phyloP scores from a whole-genome alignment of 2,113 vertebrate species.

The Etheostoma cragini region DNA sequence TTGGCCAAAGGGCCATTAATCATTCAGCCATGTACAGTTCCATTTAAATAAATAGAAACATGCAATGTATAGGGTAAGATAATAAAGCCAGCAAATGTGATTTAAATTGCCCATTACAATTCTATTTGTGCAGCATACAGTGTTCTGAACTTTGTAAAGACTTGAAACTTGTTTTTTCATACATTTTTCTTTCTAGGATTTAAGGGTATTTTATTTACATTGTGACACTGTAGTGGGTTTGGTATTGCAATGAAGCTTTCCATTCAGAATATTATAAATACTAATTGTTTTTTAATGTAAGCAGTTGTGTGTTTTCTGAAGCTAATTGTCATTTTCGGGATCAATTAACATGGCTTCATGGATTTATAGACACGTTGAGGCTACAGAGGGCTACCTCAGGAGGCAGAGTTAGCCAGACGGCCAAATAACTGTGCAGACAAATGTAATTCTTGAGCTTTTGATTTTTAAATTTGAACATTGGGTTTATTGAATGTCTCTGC shows the following conservation, averaged over 20 bases:
- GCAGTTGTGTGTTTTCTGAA: slow-evolving; percentile 42
- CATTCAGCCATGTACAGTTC: slow-evolving; percentile 73
- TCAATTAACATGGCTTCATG: slow-evolving; percentile 61
- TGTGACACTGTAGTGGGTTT: slow-evolving; percentile 75
- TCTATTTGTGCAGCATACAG: slow-evolving; percentile 70
- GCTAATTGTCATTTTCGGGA: slow-evolving; percentile 59
- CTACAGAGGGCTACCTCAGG: slow-evolving; percentile 72
- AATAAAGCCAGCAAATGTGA: slow-evolving; percentile 75
- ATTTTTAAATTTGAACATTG: slow-evolving; percentile 40
- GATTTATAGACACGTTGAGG: slow-evolving; percentile 41
- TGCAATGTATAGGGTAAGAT: slow-evolving; percentile 67
- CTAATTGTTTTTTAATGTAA: slow-evolving; percentile 39
- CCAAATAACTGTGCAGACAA: slow-evolving; percentile 60
- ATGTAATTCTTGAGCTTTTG: slow-evolving; percentile 36
- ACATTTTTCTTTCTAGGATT: slow-evolving; percentile 68
- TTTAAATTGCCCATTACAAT: slow-evolving; percentile 50
- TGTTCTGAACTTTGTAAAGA: slow-evolving; percentile 69
- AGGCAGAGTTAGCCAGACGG: slow-evolving; percentile 54
- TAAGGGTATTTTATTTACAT: slow-evolving; percentile 71
- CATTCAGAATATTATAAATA: slow-evolving; percentile 68
- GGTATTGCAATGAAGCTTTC: slow-evolving; percentile 71
- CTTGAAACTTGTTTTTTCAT: slow-evolving; percentile 69
- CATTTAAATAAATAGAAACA: slow-evolving; percentile 60
- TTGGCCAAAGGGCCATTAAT: slow-evolving; percentile 37
- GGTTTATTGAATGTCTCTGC: slow-evolving; percentile 25